These are phyloP conservation scores for Sciurus vulgaris DNA, from an alignment of 2,797 vertebrate genomes.

Conservation along the genomic window DNA sequence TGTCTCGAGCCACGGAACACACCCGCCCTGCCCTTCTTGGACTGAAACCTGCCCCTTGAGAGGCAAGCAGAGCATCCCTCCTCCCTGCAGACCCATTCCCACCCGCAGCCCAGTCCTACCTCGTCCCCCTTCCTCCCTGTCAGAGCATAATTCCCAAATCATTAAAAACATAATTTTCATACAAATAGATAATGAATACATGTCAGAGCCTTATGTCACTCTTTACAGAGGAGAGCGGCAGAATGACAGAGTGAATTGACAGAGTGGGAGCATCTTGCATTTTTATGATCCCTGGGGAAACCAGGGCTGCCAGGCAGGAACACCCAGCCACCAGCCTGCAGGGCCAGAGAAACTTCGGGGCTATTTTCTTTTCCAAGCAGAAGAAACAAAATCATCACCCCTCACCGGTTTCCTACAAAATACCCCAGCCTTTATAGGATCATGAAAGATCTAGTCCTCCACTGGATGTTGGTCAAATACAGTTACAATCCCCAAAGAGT, in stretches of 20 bases:
- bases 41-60: neutral
- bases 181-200: conserved; percentile 69
- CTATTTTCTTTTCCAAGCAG: neutral
- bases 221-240: conserved; percentile 49
- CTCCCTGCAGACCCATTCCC: neutral
- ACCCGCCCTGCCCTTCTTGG: neutral
- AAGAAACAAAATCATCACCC: neutral
- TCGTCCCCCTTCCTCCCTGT: neutral
- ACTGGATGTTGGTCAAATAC: neutral
- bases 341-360: neutral
- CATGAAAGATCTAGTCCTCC: neutral
- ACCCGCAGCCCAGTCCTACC: neutral
- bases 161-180: conserved; percentile 65
- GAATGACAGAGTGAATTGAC: conserved; percentile 29
- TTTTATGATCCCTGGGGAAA: neutral
- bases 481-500: neutral
- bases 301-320: neutral
- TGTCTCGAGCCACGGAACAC: neutral
- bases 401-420: neutral
- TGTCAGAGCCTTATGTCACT: conserved; percentile 65
- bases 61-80: neutral
- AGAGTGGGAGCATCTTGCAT: conserved; percentile 3
- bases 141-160: conserved; percentile 62
- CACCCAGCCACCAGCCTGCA: neutral
- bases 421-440: neutral